Evolutionary conservation across 2,888 invertebrate species (phyloP).

Genomic region (Polylopha cassiicola): DNA sequence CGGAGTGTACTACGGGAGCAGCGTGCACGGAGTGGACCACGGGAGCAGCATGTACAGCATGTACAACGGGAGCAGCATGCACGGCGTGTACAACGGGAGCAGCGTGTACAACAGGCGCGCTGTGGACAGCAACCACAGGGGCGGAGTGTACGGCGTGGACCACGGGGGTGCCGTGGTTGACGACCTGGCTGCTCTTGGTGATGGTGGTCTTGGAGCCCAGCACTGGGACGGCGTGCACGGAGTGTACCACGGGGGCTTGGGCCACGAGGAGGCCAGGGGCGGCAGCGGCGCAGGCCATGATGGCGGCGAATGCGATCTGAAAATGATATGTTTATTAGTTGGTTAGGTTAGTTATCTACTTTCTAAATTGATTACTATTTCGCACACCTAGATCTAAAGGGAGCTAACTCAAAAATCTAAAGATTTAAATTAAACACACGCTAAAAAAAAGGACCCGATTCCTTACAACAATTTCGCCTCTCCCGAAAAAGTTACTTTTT

Average conservation of each 20-base stretch:
- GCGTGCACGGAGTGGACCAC: conserved; percentile 34
- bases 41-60: conserved; percentile 38
- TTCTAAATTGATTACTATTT: no score
- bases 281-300: conserved; percentile 71
- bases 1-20: conserved; percentile 40
- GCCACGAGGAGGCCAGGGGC: conserved; percentile 59
- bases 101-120: conserved; percentile 32
- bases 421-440: not conserved
- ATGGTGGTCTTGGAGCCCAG: conserved; percentile 60
- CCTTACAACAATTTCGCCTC: not conserved
- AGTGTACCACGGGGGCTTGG: conserved; percentile 55
- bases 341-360: no score
- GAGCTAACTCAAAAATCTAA: conserved; percentile 2
- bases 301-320: conserved; percentile 69
- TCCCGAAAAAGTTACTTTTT: no score
- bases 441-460: not conserved
- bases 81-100: conserved; percentile 28
- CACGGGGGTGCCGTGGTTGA: conserved; percentile 60
- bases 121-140: conserved; percentile 39
- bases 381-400: no score
- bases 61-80: conserved; percentile 30
- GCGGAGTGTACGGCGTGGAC: conserved; percentile 39
- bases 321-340: no score
- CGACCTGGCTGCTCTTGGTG: conserved; percentile 68
- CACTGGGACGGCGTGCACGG: conserved; percentile 38